Conservation (phyloP, 2,113 vertebrate species). For the Lepus americanus region DNA sequence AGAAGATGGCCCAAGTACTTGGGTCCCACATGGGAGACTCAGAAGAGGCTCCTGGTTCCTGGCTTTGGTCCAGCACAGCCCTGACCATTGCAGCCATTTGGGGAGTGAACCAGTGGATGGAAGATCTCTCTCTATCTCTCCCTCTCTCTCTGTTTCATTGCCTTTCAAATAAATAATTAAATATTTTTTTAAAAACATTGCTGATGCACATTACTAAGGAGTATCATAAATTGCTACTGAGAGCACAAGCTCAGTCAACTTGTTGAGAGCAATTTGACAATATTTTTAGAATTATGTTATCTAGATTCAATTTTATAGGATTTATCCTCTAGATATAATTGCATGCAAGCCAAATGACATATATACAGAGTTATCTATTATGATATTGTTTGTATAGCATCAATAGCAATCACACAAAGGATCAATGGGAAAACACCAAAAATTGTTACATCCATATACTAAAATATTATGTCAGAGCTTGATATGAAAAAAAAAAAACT, state of each 20-base stretch:
- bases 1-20: too few relatives aligned
- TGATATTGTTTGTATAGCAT: not conserved
- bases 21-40: too few relatives aligned
- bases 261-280: not conserved
- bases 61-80: too few relatives aligned
- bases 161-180: too few relatives aligned
- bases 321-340: constrained; percentile 18
- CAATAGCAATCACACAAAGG: not conserved
- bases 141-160: too few relatives aligned
- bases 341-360: not conserved
- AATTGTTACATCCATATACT: not conserved
- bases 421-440: not conserved
- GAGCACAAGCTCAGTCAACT: constrained; percentile 11
- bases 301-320: not conserved
- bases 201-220: not conserved
- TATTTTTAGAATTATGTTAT: constrained; percentile 46
- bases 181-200: not conserved
- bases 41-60: too few relatives aligned
- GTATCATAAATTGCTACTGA: not conserved
- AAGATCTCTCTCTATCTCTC: too few relatives aligned
- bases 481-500: not conserved
- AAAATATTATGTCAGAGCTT: not conserved
- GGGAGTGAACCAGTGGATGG: too few relatives aligned
- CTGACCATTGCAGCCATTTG: too few relatives aligned
- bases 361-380: not conserved